A percentile compares a stretch with the other conserved stretches of the same genome.
Evolutionary conservation across 2,888 invertebrate genomes (phyloP).

Genomic region (Ornithoptera priamus): DNA sequence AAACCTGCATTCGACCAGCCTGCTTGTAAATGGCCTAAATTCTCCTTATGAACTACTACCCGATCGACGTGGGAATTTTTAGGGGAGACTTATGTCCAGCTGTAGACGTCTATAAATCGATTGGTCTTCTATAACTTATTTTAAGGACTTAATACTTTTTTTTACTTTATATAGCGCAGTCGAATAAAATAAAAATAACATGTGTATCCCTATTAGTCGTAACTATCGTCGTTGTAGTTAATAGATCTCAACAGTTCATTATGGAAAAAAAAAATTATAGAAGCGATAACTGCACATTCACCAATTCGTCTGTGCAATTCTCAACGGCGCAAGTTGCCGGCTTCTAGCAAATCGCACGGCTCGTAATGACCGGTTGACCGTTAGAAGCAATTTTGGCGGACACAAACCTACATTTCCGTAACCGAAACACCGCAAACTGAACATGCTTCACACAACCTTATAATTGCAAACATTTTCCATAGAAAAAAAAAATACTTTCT

Average conservation of each 20-base stretch:
- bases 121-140: too few relatives aligned
- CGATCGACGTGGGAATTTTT: too few relatives aligned
- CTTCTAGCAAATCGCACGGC: conserved; percentile 13
- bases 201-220: too few relatives aligned
- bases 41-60: too few relatives aligned
- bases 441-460: conserved; percentile 7
- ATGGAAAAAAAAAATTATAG: neutral
- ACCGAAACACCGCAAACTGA: conserved; percentile 12
- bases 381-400: conserved; percentile 27
- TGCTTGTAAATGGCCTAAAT: too few relatives aligned
- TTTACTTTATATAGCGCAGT: too few relatives aligned
- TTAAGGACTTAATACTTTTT: too few relatives aligned
- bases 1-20: too few relatives aligned
- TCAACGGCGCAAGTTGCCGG: neutral
- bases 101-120: too few relatives aligned
- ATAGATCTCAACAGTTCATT: neutral
- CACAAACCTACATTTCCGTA: conserved; percentile 23
- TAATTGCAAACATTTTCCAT: neutral
- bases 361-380: conserved; percentile 24
- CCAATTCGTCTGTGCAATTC: conserved; percentile 13
- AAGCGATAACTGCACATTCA: conserved; percentile 2
- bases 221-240: neutral
- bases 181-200: too few relatives aligned
- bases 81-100: too few relatives aligned
- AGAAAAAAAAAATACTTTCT: too few relatives aligned